Percentiles rank a stretch among this genome's conserved stretches.
These are phyloP conservation scores for Apodemia mormo DNA, from an alignment of 2,888 invertebrate species.

Conservation along the genomic window DNA sequence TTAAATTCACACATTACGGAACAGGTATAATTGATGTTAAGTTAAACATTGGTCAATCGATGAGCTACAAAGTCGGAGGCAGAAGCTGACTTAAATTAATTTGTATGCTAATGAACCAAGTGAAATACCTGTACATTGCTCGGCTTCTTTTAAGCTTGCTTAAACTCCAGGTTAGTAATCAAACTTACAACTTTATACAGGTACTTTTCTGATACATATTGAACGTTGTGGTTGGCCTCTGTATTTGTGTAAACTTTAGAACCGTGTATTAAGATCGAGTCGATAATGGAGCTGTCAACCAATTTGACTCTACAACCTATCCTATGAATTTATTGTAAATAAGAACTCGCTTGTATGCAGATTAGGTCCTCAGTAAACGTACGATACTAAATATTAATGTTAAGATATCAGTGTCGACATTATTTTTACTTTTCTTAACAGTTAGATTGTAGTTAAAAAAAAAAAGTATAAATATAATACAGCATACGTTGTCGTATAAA, in stretches of 20 bases:
- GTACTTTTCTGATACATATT: conserved; percentile 58
- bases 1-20: not conserved
- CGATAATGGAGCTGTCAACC: conserved; percentile 72
- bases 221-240: conserved; percentile 63
- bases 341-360: conserved; percentile 55
- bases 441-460: conserved; percentile 28
- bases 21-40: conserved; percentile 10
- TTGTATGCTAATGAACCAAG: conserved; percentile 27
- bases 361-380: conserved; percentile 30
- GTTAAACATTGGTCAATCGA: conserved; percentile 8
- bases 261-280: conserved; percentile 46
- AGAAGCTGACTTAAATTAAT: conserved; percentile 4
- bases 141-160: conserved; percentile 60
- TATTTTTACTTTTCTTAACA: conserved; percentile 29
- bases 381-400: conserved; percentile 34
- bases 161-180: conserved; percentile 73
- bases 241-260: conserved; percentile 57
- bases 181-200: conserved; percentile 79
- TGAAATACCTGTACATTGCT: conserved; percentile 48
- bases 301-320: conserved; percentile 67
- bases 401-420: conserved; percentile 32
- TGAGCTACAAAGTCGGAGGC: conserved; percentile 9
- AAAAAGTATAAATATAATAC: not conserved
- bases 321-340: conserved; percentile 71
- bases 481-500: not conserved